A percentile compares a stretch with the other conserved stretches of the same genome.
These are phyloP conservation scores for Diaperis boleti DNA, from an alignment of 2,888 invertebrate species.

Conservation along the genomic window DNA sequence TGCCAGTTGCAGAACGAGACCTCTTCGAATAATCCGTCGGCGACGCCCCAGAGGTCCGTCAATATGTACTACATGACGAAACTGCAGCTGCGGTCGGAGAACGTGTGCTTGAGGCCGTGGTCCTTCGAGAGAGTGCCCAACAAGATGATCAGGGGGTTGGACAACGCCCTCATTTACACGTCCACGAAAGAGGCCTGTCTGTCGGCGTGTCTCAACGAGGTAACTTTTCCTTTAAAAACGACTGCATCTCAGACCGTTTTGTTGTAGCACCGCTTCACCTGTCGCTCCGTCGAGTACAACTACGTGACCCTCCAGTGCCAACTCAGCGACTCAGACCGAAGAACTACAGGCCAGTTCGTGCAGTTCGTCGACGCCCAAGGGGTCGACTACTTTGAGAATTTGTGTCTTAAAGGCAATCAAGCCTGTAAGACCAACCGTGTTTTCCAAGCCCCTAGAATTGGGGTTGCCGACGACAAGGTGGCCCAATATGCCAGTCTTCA, in stretches of 20 bases:
- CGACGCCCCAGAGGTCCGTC: conserved; percentile 84
- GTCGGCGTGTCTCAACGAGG: conserved; percentile 92
- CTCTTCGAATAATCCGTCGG: conserved; percentile 89
- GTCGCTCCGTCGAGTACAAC: conserved; percentile 93
- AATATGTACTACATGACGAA: conserved; percentile 97
- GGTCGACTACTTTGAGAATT: conserved; percentile 89
- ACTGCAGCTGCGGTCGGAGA: conserved; percentile 89
- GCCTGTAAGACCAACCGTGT: conserved; percentile 87
- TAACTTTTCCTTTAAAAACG: conserved; percentile 60
- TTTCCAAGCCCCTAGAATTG: conserved; percentile 86
- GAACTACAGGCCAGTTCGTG: conserved; percentile 89
- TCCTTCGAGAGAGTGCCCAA: conserved; percentile 94
- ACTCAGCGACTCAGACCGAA: conserved; percentile 88
- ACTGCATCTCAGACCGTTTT: not conserved
- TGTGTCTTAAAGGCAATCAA: conserved; percentile 86
- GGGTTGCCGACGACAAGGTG: conserved; percentile 91
- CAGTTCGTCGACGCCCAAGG: conserved; percentile 90
- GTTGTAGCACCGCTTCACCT: conserved; percentile 86
- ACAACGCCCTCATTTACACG: conserved; percentile 92
- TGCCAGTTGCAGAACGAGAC: conserved; percentile 94
- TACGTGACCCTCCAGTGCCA: conserved; percentile 93
- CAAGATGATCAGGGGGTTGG: conserved; percentile 89
- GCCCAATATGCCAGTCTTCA: conserved; percentile 92
- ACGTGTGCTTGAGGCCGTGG: conserved; percentile 92
- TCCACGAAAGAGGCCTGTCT: conserved; percentile 95